phyloP scores from a whole-genome alignment of 2,797 vertebrate genomes.

The Sphenopsis melanotis region DNA sequence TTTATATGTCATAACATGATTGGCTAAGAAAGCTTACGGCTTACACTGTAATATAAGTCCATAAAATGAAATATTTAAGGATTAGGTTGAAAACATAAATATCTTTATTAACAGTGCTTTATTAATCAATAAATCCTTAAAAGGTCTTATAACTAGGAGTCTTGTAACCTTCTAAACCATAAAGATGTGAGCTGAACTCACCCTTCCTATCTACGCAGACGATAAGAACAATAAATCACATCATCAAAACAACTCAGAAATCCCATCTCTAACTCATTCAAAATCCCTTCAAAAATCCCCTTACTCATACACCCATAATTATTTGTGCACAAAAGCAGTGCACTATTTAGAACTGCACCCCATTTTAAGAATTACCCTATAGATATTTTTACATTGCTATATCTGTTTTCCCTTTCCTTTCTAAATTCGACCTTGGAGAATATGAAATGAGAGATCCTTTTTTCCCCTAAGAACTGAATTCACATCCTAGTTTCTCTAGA shows the following conservation, averaged over 20 bases:
- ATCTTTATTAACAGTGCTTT: neutral
- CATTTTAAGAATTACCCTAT: neutral
- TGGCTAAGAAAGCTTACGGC: neutral
- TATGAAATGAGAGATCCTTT: neutral
- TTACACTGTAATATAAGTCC: neutral
- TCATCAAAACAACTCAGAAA: neutral
- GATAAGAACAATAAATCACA: neutral
- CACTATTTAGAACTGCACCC: neutral
- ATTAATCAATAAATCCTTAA: neutral
- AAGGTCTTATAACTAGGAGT: neutral
- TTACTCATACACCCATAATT: neutral
- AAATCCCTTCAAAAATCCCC: neutral
- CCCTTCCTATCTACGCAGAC: neutral
- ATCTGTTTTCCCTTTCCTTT: neutral
- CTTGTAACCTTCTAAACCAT: neutral
- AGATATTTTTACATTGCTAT: neutral
- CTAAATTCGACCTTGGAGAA: neutral
- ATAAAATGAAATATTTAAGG: neutral
- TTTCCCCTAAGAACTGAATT: neutral
- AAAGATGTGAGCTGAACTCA: neutral
- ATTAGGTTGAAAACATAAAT: neutral
- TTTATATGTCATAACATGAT: neutral
- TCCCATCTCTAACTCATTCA: neutral
- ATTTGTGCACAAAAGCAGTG: neutral
- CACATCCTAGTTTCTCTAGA: neutral